These are phyloP conservation scores for Drosophila fulvimacula DNA, from an alignment of 2,888 invertebrate genomes.

Conservation along the genomic window DNA sequence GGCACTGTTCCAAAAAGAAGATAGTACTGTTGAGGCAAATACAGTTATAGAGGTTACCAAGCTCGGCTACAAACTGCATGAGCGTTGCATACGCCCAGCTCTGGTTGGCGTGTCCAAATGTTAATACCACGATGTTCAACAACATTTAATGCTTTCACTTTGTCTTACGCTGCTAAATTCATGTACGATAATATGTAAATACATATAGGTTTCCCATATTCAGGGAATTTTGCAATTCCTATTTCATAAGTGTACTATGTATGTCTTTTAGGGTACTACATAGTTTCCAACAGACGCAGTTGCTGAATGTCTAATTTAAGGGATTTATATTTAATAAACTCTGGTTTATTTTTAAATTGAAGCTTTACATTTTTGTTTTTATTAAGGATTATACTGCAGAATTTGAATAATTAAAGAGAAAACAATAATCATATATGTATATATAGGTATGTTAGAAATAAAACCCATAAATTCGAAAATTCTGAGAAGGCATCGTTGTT, in stretches of 20 bases:
- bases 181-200: conserved; percentile 63
- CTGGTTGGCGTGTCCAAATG: conserved; percentile 96
- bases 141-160: conserved; percentile 50
- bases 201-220: conserved; percentile 23
- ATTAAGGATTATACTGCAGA: neutral
- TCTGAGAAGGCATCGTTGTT: conserved; percentile 19
- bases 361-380: neutral
- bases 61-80: conserved; percentile 97
- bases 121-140: conserved; percentile 6
- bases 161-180: conserved; percentile 65
- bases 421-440: neutral
- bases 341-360: conserved; percentile 33
- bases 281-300: conserved; percentile 36
- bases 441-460: neutral
- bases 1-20: conserved; percentile 96
- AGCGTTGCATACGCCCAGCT: conserved; percentile 97
- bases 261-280: conserved; percentile 31
- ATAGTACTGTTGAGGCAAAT: conserved; percentile 92
- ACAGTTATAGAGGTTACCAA: conserved; percentile 97
- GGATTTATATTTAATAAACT: conserved; percentile 35
- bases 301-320: conserved; percentile 32
- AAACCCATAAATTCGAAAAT: conserved; percentile 19
- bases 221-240: conserved; percentile 28
- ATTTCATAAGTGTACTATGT: conserved; percentile 38
- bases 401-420: neutral